Evolutionary conservation across 2,888 invertebrate genomes (phyloP), one percentile per base, ranked within the genome.

Genomic region (Rhamphomyia laevipes): DNA sequence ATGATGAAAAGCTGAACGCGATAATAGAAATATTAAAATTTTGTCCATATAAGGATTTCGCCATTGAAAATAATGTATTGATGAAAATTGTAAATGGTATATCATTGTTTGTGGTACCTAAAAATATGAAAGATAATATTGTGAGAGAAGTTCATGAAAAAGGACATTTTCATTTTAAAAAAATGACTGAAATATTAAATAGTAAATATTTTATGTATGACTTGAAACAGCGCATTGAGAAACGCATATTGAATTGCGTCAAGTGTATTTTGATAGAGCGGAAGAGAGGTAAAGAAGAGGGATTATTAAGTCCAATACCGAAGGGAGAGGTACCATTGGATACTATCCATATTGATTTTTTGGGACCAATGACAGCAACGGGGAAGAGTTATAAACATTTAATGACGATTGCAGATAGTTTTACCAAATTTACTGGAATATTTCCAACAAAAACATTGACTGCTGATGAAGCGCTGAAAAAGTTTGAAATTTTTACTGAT

Each of bases 241-340:
- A 38, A 31, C 50, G 48, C n/a, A 17, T 51, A 38, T 43, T 45
- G 10, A 47, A 43, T 23, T 53, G 52, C 16, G 49, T 53, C 11
- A 35, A 41, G 21, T 55, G 47, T 38, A 55, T 49, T 30, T 46
- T 53, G 30, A 45, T 52, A 21, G 21, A 55, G 65, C 61, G 50
- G 53, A 58, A 31, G 62, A 64, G 54, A 63, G 65, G n/a, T n/a
- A 65, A 61, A 50, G 53, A 58, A 31, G 62, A 64, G 54, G 64
- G 65, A n/a, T 58, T 55, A n/a, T 50, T 65, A 27, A 46, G 64
- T 43, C 53, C 59, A 0, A 58, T 67, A 5, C 57, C 60, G 15
- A 65, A 66, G 35, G 63, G 55, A 12, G 57, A 53, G 1, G 40
- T 45, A 3, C 65, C 33, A 33, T 33, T 33, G 13, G 13, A 33